Conservation (phyloP, 2,113 vertebrate species). For the Aegithalos caudatus region DNA sequence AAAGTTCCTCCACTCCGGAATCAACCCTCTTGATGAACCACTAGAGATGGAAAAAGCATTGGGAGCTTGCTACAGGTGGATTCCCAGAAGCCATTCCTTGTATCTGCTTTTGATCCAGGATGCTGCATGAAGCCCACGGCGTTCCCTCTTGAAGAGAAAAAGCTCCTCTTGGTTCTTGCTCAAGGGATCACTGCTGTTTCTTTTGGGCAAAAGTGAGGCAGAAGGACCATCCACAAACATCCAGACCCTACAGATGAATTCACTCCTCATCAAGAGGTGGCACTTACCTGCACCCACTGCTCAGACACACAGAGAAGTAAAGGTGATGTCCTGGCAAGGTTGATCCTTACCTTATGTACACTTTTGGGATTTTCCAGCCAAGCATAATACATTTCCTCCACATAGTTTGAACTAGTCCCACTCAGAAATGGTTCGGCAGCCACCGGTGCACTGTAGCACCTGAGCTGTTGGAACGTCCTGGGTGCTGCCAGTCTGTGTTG, state of each 20-base stretch:
- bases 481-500: constrained; percentile 64
- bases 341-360: constrained; percentile 92
- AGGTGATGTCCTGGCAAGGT: background rate
- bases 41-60: background rate
- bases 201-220: background rate
- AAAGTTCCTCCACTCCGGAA: background rate
- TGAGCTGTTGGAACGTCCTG: constrained; percentile 81
- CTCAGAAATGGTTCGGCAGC: constrained; percentile 89
- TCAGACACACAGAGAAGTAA: background rate
- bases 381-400: constrained; percentile 95
- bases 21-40: background rate
- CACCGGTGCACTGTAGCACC: constrained; percentile 77
- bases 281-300: constrained; percentile 65
- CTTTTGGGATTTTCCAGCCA: constrained; percentile 95
- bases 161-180: background rate
- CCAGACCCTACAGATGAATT: background rate
- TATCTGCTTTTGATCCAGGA: background rate
- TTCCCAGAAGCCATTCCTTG: background rate
- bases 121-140: background rate
- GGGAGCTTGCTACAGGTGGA: background rate
- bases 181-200: background rate
- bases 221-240: background rate
- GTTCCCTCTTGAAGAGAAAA: background rate
- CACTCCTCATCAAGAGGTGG: background rate
- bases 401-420: constrained; percentile 91